A percentile compares a stretch with the other conserved stretches of the same genome.
Evolutionary conservation across 1,140 invertebrate genomes (phyloP).

Genomic region (Vanessa atalanta): DNA sequence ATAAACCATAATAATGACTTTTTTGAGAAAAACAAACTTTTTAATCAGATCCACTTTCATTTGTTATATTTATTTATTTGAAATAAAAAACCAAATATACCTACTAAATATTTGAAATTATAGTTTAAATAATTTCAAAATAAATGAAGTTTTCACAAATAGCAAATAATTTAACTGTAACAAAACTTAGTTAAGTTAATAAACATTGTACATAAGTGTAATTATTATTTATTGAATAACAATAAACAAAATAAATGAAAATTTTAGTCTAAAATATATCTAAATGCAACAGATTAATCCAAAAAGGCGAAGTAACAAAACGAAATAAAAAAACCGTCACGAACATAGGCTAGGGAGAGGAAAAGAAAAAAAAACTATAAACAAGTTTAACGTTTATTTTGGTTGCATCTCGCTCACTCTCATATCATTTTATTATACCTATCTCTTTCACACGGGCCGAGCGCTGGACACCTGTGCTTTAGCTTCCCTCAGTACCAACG

Average conservation of each 20-base stretch:
- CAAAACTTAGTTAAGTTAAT: too few relatives aligned
- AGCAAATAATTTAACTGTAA: too few relatives aligned
- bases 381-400: slow-evolving; percentile 81
- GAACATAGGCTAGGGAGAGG: slow-evolving; percentile 80
- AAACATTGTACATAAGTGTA: too few relatives aligned
- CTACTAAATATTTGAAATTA: too few relatives aligned
- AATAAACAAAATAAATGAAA: slow-evolving; percentile 15
- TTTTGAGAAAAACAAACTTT: too few relatives aligned
- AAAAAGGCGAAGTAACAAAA: slow-evolving; percentile 75
- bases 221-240: neutral
- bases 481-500: slow-evolving; percentile 80
- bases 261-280: slow-evolving; percentile 70
- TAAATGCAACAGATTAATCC: slow-evolving; percentile 77
- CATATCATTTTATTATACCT: slow-evolving; percentile 38
- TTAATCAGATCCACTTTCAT: too few relatives aligned
- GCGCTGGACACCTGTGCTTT: slow-evolving; percentile 81
- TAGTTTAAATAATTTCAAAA: too few relatives aligned
- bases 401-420: slow-evolving; percentile 63
- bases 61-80: too few relatives aligned
- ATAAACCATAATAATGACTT: too few relatives aligned
- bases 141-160: too few relatives aligned
- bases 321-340: slow-evolving; percentile 76
- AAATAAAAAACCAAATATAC: too few relatives aligned
- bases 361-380: slow-evolving; percentile 73
- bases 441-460: slow-evolving; percentile 64